These are phyloP conservation scores for Eurystomus glaucurus DNA, from an alignment of 2,797 vertebrate species.

Conservation along the genomic window DNA sequence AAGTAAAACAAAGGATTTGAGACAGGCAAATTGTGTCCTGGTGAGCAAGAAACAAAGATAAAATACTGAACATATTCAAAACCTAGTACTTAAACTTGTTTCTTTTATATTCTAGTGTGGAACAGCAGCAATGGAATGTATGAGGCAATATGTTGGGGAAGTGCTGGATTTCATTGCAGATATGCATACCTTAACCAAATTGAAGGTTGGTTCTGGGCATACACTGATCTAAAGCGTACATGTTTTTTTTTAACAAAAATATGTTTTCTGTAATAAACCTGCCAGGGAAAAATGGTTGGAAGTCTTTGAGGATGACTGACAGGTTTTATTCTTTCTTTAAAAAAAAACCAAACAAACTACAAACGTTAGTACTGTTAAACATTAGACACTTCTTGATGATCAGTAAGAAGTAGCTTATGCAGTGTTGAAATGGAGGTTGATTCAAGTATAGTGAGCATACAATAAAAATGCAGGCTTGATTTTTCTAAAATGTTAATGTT, in stretches of 20 bases:
- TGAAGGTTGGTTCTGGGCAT: conserved; percentile 89
- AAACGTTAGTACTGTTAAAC: background rate
- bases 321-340: background rate
- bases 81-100: background rate
- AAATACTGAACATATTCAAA: background rate
- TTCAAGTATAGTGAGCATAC: background rate
- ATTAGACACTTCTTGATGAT: background rate
- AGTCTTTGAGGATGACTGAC: background rate
- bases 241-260: background rate
- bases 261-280: background rate
- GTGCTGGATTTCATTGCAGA: conserved; percentile 98
- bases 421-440: background rate
- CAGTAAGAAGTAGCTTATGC: background rate
- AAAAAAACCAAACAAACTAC: too few species aligned
- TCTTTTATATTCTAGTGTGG: conserved; percentile 89
- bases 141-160: conserved; percentile 95
- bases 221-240: background rate
- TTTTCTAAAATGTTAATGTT: background rate
- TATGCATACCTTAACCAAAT: conserved; percentile 97
- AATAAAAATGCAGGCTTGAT: background rate
- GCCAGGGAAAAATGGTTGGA: background rate
- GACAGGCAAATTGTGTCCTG: background rate
- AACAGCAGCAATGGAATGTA: conserved; percentile 98
- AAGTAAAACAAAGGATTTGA: background rate
- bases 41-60: background rate